phyloP scores from a whole-genome alignment of 2,797 vertebrate species.

The Trichosurus vulpecula region DNA sequence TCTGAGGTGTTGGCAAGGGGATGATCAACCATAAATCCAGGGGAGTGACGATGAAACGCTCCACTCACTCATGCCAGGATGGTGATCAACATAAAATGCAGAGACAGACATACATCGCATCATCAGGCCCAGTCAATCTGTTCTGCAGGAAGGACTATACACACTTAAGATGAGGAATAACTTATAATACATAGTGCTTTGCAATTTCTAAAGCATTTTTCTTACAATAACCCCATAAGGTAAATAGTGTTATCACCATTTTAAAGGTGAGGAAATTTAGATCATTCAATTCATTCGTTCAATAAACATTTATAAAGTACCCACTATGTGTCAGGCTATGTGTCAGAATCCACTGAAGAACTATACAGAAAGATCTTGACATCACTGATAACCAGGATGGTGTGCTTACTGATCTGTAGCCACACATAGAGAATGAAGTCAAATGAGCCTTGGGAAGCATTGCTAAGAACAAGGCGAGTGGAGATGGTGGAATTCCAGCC shows the following conservation, averaged over 20 bases:
- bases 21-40: neutral
- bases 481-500: neutral
- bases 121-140: too few species aligned
- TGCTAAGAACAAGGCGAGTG: too few species aligned
- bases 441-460: neutral
- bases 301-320: neutral
- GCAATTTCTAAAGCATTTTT: neutral
- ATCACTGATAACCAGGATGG: neutral
- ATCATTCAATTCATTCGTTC: neutral
- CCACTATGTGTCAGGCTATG: neutral
- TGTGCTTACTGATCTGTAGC: neutral
- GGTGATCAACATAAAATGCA: neutral
- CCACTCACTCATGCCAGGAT: neutral
- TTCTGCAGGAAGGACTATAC: neutral
- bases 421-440: neutral
- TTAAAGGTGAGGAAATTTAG: neutral
- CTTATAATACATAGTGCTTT: neutral
- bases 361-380: neutral
- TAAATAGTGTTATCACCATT: neutral
- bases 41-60: neutral
- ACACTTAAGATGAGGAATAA: neutral
- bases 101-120: neutral
- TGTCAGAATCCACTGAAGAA: neutral
- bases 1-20: neutral
- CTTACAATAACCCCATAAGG: neutral